phyloP scores from a whole-genome alignment of 35 echinoderm and acorn worm species.

The Ptychodera flava region DNA sequence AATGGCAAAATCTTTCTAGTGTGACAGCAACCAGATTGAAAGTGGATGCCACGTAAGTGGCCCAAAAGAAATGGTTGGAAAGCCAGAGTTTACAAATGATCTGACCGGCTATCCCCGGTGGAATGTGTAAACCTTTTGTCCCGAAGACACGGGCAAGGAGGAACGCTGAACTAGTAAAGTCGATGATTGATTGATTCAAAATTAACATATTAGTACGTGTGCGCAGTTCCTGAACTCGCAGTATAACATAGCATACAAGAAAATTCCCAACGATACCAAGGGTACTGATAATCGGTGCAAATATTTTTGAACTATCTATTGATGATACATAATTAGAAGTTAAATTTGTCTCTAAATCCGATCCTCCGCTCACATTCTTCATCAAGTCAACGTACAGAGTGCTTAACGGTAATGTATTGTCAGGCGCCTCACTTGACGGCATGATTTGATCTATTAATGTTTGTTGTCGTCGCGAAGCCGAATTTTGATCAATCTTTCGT shows the following conservation, averaged over 20 bases:
- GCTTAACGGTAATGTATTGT: too few relatives aligned
- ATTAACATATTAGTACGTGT: constrained; percentile 49
- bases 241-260: constrained; percentile 59
- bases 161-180: constrained; percentile 32
- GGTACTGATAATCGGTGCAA: constrained; percentile 8
- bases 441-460: too few relatives aligned
- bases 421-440: too few relatives aligned
- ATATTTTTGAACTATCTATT: too few relatives aligned
- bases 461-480: too few relatives aligned
- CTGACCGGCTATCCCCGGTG: background rate
- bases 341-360: too few relatives aligned
- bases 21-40: constrained; percentile 58
- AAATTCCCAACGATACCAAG: constrained; percentile 72
- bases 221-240: constrained; percentile 40
- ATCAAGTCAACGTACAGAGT: too few relatives aligned
- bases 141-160: background rate
- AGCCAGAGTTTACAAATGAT: constrained; percentile 44
- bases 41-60: constrained; percentile 36
- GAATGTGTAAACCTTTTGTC: background rate
- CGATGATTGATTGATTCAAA: constrained; percentile 33
- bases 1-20: constrained; percentile 62
- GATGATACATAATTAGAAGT: too few relatives aligned
- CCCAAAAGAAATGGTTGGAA: constrained; percentile 51
- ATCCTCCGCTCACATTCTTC: too few relatives aligned
- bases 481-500: too few relatives aligned